Evolutionary conservation across 2,113 vertebrate genomes (phyloP), one percentile per base, ranked within the genome.

Genomic region (Microtus oregoni): DNA sequence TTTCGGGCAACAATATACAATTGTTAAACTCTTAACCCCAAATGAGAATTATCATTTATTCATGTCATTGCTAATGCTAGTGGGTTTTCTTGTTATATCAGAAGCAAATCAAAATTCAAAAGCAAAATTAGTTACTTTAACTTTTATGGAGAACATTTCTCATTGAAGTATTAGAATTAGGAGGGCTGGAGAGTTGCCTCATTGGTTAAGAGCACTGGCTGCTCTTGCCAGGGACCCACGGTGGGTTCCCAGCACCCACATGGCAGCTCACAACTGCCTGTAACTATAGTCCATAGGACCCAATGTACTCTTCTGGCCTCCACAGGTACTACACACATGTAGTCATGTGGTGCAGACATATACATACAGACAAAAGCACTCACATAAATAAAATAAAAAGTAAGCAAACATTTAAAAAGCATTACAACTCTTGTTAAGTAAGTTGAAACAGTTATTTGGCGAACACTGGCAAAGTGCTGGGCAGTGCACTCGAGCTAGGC

Each of bases 1-100:
- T 85, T 94, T 96, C 3, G 67, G 79, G 81, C 83, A 70, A 61
- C 8, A 50, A 65, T 86, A 44, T 89, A 52, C 83, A 96, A 5
- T 73, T 96, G 90, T 65, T 22, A 76, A 79, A 95, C 72, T 65
- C 52, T 0, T 91, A 77, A 0, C 0, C 44, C 92, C 26, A 63
- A 86, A 67, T 91, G 68, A 91, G 13, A 86, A 72, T 50, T 90
- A 76, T 96, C 44, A 30, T 96, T 97, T 95, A 91, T 41, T 95
- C 68, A 55, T n/a, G n/a, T 86, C 90, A 55, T 50, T 28, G 20
- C 28, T 35, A 76, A 63, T 68, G 7, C 63, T 61, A 30, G 24
- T 93, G n/a, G 76, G 52, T 77, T 93, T 97, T 95, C 76, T 94
- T 90, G 3, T 85, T 92, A 96, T n/a, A 78, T 12, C 9, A 92